phyloP scores from a whole-genome alignment of 2,888 invertebrate genomes.

The Pimpla rufipes region DNA sequence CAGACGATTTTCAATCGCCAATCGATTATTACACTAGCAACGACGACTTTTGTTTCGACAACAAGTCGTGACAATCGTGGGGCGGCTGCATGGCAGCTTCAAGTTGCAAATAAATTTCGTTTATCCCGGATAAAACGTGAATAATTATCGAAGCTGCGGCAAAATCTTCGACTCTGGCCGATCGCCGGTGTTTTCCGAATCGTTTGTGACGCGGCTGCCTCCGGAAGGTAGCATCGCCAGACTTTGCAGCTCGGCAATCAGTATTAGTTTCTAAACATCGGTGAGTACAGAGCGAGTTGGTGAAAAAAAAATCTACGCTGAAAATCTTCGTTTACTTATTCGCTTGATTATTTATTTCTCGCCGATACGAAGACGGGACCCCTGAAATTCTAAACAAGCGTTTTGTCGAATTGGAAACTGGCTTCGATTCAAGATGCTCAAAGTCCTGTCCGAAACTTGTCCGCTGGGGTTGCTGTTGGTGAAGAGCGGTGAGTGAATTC shows the following conservation, averaged over 20 bases:
- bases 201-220: not conserved
- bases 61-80: conserved; percentile 65
- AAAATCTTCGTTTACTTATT: not conserved
- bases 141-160: not conserved
- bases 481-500: conserved; percentile 51
- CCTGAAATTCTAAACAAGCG: conserved; percentile 1
- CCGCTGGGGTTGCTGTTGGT: conserved; percentile 55
- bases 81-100: conserved; percentile 51
- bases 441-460: conserved; percentile 42
- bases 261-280: conserved; percentile 5
- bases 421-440: conserved; percentile 43
- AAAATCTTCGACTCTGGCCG: conserved; percentile 25
- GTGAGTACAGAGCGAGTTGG: conserved; percentile 15
- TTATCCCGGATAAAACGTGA: conserved; percentile 9
- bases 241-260: conserved; percentile 1
- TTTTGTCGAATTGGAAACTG: not conserved
- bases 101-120: conserved; percentile 45
- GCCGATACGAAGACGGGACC: not conserved
- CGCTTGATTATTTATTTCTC: not conserved
- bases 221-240: conserved; percentile 3
- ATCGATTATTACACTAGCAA: conserved; percentile 67
- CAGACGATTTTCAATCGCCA: conserved; percentile 53
- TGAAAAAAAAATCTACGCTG: not conserved
- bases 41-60: conserved; percentile 73
- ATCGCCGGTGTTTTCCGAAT: conserved; percentile 4